phyloP scores from a whole-genome alignment of 2,888 invertebrate species.

The Ryuthela nishihirai region DNA sequence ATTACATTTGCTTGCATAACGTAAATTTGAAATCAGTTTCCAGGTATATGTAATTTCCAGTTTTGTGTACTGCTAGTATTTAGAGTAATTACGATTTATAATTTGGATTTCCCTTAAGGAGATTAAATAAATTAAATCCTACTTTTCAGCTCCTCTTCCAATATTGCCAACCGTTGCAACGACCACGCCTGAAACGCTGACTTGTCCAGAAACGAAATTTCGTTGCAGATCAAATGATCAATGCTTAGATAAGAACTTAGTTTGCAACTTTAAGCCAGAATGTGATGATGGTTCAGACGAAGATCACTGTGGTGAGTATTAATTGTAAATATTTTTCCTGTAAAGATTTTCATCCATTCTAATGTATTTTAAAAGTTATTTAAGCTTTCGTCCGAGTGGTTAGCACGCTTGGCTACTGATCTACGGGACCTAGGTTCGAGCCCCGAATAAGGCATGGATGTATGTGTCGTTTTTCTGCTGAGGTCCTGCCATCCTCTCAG shows the following conservation, averaged over 20 bases:
- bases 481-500: too few species aligned
- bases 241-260: slow-evolving; percentile 9
- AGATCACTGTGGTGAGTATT: slow-evolving; percentile 28
- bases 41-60: too few species aligned
- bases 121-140: not conserved
- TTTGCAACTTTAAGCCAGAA: slow-evolving; percentile 32
- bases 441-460: too few species aligned
- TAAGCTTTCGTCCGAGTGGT: too few species aligned
- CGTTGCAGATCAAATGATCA: not conserved
- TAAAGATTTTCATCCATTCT: too few species aligned
- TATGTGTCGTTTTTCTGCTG: too few species aligned
- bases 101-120: not conserved
- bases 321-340: too few species aligned
- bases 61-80: not conserved
- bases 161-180: slow-evolving; percentile 1
- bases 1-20: too few species aligned
- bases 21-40: not conserved
- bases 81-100: not conserved
- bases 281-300: slow-evolving; percentile 36
- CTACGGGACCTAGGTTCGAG: too few species aligned
- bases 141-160: slow-evolving; percentile 17
- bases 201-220: slow-evolving; percentile 1
- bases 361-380: too few species aligned
- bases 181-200: not conserved
- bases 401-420: too few species aligned